phyloP scores from a whole-genome alignment of 2,888 invertebrate species.

The Polyommatus iphigenia region DNA sequence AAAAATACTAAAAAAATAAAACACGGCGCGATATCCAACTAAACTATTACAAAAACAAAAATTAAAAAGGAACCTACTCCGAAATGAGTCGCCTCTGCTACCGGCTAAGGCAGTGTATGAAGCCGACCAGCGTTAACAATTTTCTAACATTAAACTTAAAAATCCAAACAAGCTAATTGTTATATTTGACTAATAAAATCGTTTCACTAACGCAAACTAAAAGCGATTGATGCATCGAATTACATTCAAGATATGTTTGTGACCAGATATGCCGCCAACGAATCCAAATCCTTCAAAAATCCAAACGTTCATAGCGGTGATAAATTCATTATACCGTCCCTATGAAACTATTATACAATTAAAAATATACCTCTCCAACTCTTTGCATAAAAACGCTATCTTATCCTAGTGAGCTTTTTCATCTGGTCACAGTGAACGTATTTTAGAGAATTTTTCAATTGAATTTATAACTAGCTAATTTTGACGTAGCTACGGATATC shows the following conservation, averaged over 20 bases:
- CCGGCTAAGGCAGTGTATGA: slow-evolving; percentile 22
- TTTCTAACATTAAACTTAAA: slow-evolving; percentile 7
- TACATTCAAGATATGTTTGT: slow-evolving; percentile 21
- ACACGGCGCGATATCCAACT: slow-evolving; percentile 6
- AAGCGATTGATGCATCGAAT: slow-evolving; percentile 13
- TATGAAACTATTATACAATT: slow-evolving; percentile 7
- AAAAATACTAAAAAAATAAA: slow-evolving; percentile 23
- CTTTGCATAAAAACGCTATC: slow-evolving; percentile 17
- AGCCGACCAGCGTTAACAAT: slow-evolving; percentile 13
- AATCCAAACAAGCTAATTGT: slow-evolving; percentile 17
- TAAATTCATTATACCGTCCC: neutral
- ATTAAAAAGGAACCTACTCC: slow-evolving; percentile 24
- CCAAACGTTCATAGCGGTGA: neutral
- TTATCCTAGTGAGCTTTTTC: slow-evolving; percentile 28
- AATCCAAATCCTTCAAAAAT: neutral
- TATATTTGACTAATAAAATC: slow-evolving; percentile 27
- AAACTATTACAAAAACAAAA: slow-evolving; percentile 11
- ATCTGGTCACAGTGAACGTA: slow-evolving; percentile 18
- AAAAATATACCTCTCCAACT: neutral
- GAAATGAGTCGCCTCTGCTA: slow-evolving; percentile 3
- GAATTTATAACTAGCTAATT: slow-evolving; percentile 27
- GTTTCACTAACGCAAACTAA: slow-evolving; percentile 17
- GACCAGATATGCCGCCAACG: slow-evolving; percentile 26
- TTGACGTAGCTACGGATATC: slow-evolving; percentile 20
- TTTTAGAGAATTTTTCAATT: slow-evolving; percentile 20